Evolutionary conservation across 2,113 vertebrate genomes (phyloP), one percentile per base, ranked within the genome.

Genomic region (Notothenia coriiceps): DNA sequence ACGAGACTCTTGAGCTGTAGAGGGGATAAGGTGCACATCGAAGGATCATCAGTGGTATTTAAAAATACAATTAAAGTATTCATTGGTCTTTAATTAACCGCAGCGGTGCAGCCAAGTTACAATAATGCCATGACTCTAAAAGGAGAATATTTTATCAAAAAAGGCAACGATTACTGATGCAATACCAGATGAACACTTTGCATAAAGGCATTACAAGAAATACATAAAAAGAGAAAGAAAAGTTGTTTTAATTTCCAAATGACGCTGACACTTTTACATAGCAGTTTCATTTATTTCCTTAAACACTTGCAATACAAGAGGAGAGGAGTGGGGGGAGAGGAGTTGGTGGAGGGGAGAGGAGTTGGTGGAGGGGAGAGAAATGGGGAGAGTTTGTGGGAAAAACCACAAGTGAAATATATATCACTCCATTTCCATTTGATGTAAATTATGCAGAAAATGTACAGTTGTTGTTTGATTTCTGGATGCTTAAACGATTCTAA

Each of bases 21-120:
- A 77, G 13, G 68, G 66, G 62, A 76, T 79, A 72, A 76, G 70
- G 70, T 84, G 77, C 77, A 79, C 25, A 56, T 43, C 57, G 60
- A 22, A 49, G 43, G 60, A 51, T 60, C 17, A 68, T 55, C 46
- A 70, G 52, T 65, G 73, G 77, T 63, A 51, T 70, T 44, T 25
- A 25, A 50, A 72, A 29, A 29, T 29, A 29, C 29, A 29, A 29
- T 67, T 2, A 2, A 17, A 55, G 20, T 29, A 63, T 55, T 78
- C 17, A 70, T 69, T 55, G 56, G 68, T 64, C 56, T 46, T 14
- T 12, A 33, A 56, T 12, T 11, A 57, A 55, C 74, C 70, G 52
- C 18, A 15, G 15, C 47, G 51, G 15, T 22, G 35, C 29, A 69
- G 44, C 43, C 70, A 68, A 33, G n/a, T 73, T 50, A 50, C 13